Conservation (phyloP, 1,140 invertebrate genomes). For the Campoletis sonorensis region DNA sequence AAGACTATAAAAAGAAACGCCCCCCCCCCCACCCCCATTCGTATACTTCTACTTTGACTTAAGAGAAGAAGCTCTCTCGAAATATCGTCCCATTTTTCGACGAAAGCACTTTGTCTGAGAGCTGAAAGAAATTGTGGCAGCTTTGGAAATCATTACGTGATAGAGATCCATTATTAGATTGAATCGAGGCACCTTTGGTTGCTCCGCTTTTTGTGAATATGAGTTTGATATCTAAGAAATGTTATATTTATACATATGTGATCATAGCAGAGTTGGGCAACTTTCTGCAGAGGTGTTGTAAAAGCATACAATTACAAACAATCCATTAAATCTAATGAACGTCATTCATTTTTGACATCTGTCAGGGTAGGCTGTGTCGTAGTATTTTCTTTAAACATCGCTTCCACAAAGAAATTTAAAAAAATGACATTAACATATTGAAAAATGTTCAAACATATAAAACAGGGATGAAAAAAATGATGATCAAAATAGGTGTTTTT, state of each 20-base stretch:
- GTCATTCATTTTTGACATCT: too few relatives aligned
- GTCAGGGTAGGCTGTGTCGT: too few relatives aligned
- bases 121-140: neutral
- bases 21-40: too few relatives aligned
- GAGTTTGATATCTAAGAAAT: neutral
- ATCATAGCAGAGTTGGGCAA: neutral
- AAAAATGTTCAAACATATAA: too few relatives aligned
- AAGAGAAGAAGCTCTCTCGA: neutral
- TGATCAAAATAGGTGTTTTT: too few relatives aligned
- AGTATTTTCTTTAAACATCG: neutral
- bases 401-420: neutral
- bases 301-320: neutral
- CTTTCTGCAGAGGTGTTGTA: neutral
- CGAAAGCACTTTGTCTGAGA: neutral
- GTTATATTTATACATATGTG: neutral
- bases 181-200: neutral
- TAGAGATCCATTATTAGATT: constrained; percentile 10
- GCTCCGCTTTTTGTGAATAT: neutral
- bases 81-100: neutral
- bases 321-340: too few relatives aligned
- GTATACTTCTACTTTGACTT: too few relatives aligned
- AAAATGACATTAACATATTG: neutral
- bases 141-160: neutral
- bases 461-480: too few relatives aligned
- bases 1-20: too few relatives aligned